Conservation (phyloP, 2,113 vertebrate genomes). For the Psammodynastes pulverulentus region DNA sequence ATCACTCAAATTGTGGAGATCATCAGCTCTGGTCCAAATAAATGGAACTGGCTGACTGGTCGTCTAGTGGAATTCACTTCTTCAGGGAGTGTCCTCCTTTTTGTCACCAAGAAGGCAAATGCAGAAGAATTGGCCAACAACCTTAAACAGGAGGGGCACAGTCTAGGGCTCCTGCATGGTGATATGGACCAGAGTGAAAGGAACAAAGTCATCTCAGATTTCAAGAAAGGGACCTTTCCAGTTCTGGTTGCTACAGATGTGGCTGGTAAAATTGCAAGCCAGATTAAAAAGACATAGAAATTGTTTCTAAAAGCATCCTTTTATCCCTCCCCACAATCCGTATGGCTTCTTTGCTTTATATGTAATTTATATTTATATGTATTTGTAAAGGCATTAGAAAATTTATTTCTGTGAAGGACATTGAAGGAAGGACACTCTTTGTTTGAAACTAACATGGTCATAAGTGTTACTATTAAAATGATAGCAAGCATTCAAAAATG, state of each 20-base stretch:
- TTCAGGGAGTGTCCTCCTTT: slow-evolving; percentile 90
- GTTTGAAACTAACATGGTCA: not conserved
- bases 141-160: slow-evolving; percentile 90
- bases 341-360: not conserved
- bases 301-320: not conserved
- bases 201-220: slow-evolving; percentile 97
- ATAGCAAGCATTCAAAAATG: not conserved
- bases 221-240: slow-evolving; percentile 92
- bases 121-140: slow-evolving; percentile 92
- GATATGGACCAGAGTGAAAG: slow-evolving; percentile 99
- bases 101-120: slow-evolving; percentile 97
- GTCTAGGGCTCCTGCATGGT: slow-evolving; percentile 90
- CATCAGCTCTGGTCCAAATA: slow-evolving; percentile 80
- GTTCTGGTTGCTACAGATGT: slow-evolving; percentile 96
- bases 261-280: slow-evolving; percentile 76
- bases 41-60: slow-evolving; percentile 92
- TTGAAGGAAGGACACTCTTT: not conserved
- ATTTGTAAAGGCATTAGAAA: not conserved
- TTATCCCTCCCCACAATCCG: not conserved
- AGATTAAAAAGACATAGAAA: not conserved
- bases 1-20: slow-evolving; percentile 96
- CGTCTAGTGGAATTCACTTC: slow-evolving; percentile 95
- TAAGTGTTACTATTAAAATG: not conserved
- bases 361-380: not conserved
- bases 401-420: not conserved